A percentile compares a stretch with the other conserved stretches of the same genome.
These are phyloP conservation scores for Macquaria australasica DNA, from an alignment of 2,113 vertebrate genomes.

Conservation along the genomic window DNA sequence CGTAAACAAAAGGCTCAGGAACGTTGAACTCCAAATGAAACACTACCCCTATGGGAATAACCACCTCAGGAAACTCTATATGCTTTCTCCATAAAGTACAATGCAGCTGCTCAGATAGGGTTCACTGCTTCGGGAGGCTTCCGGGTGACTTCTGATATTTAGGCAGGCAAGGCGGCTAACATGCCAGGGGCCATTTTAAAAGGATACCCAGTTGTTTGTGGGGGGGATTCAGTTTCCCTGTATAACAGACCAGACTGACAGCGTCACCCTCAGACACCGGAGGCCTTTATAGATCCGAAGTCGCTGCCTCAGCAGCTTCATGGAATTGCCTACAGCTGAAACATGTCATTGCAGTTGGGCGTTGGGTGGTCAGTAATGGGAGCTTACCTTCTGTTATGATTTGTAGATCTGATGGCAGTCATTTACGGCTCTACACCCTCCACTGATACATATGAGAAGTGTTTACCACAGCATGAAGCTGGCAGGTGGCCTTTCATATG, in stretches of 20 bases:
- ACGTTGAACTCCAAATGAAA: constrained; percentile 57
- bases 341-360: constrained; percentile 34
- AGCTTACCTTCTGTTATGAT: constrained; percentile 27
- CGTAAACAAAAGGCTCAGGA: constrained; percentile 52
- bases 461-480: constrained; percentile 11
- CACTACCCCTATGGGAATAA: constrained; percentile 64
- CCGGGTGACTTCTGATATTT: constrained; percentile 62
- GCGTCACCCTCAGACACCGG: constrained; percentile 18
- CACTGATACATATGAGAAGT: background rate
- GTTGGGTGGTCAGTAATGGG: constrained; percentile 5
- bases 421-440: constrained; percentile 17
- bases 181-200: constrained; percentile 28
- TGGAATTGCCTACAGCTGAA: constrained; percentile 30
- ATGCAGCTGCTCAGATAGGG: constrained; percentile 62
- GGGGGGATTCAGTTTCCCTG: constrained; percentile 35
- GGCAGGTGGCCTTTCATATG: constrained; percentile 7
- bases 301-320: constrained; percentile 54
- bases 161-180: constrained; percentile 19
- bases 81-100: constrained; percentile 46
- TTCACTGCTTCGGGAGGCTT: constrained; percentile 41
- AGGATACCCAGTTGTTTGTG: constrained; percentile 53
- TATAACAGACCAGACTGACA: constrained; percentile 34
- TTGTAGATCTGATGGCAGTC: constrained; percentile 33
- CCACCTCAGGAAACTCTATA: constrained; percentile 54
- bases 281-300: constrained; percentile 39